A percentile compares a stretch with the other conserved stretches of the same genome.
Conservation (phyloP, 2,797 vertebrate species). For the Anolis apletophallus region DNA sequence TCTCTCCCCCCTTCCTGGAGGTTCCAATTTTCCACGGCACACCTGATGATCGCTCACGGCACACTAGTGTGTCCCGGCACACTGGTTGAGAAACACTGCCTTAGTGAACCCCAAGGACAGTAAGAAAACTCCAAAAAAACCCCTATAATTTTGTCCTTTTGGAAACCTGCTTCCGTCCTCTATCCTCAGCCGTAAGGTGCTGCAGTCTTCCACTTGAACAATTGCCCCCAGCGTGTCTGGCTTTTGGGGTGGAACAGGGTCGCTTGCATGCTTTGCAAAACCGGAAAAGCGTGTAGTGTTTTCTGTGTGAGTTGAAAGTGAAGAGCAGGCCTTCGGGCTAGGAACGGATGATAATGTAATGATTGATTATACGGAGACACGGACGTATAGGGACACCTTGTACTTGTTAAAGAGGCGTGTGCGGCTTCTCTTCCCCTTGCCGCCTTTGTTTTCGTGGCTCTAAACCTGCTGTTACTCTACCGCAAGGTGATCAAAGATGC, state of each 20-base stretch:
- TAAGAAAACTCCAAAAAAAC: not conserved
- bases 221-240: constrained; percentile 3
- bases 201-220: constrained; percentile 11
- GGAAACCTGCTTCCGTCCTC: not conserved
- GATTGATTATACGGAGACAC: not conserved
- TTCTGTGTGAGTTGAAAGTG: constrained; percentile 38
- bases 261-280: not conserved
- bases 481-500: constrained; percentile 4
- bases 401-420: constrained; percentile 39
- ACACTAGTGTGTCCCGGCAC: too few relatives aligned
- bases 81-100: too few relatives aligned
- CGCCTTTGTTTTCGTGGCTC: not conserved
- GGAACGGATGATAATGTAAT: constrained; percentile 9
- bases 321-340: constrained; percentile 39
- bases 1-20: too few relatives aligned
- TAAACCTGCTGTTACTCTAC: not conserved
- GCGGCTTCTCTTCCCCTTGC: not conserved
- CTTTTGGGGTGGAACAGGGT: not conserved
- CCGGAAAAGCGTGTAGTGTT: constrained; percentile 16
- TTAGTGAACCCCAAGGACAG: not conserved
- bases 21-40: too few relatives aligned
- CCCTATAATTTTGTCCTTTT: not conserved
- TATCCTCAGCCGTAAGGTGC: not conserved
- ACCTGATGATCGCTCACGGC: too few relatives aligned
- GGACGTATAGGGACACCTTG: constrained; percentile 19